Percentiles rank a stretch among this genome's conserved stretches.
phyloP scores from a whole-genome alignment of 2,888 invertebrate genomes.

The Aphrophora alni region DNA sequence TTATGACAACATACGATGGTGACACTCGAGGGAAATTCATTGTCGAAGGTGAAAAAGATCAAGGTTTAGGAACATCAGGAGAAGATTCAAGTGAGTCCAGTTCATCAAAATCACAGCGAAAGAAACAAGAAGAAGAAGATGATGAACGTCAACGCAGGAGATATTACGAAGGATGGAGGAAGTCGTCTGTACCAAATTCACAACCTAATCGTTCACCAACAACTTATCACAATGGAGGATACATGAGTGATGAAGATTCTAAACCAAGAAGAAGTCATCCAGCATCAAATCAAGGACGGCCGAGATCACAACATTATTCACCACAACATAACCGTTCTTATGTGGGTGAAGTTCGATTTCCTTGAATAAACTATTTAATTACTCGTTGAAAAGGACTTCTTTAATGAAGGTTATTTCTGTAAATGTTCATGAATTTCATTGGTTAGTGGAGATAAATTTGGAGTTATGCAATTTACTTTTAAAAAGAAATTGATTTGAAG shows the following conservation, averaged over 20 bases:
- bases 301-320: slow-evolving; percentile 34
- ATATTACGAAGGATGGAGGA: slow-evolving; percentile 74
- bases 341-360: slow-evolving; percentile 37
- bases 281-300: slow-evolving; percentile 33
- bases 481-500: neutral
- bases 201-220: slow-evolving; percentile 57
- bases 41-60: slow-evolving; percentile 65
- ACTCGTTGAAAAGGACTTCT: neutral
- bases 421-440: neutral
- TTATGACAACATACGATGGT: slow-evolving; percentile 46
- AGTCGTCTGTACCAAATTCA: slow-evolving; percentile 63
- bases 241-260: slow-evolving; percentile 55
- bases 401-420: neutral
- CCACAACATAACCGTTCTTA: slow-evolving; percentile 31
- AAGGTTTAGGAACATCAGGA: slow-evolving; percentile 82
- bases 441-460: neutral
- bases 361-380: neutral
- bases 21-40: slow-evolving; percentile 48
- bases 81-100: slow-evolving; percentile 85
- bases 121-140: slow-evolving; percentile 60
- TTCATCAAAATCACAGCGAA: slow-evolving; percentile 74
- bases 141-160: slow-evolving; percentile 66
- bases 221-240: slow-evolving; percentile 67
- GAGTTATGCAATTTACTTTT: slow-evolving; percentile 2
- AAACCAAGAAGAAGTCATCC: slow-evolving; percentile 33